Evolutionary conservation across 2,113 vertebrate genomes (phyloP).

Genomic region (Sturnus vulgaris): DNA sequence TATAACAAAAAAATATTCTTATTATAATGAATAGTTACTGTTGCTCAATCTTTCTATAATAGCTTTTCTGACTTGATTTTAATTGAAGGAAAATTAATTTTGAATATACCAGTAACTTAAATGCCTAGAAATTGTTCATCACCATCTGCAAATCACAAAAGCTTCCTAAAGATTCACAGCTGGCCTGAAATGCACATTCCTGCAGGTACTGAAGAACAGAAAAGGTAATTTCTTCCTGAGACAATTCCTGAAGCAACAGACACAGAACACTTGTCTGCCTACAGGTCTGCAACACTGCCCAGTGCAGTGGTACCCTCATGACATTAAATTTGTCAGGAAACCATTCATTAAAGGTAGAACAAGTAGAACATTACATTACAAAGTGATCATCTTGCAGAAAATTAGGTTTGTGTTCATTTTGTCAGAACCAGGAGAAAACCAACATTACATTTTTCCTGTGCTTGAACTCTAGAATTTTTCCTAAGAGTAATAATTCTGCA

Average conservation of each 20-base stretch:
- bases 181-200: background rate
- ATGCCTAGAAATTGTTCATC: background rate
- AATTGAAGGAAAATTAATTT: background rate
- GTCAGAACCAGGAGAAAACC: background rate
- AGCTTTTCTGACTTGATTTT: background rate
- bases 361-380: background rate
- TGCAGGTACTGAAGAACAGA: background rate
- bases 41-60: background rate
- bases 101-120: background rate
- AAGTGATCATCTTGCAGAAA: background rate
- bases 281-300: background rate
- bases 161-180: background rate
- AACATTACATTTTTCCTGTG: background rate
- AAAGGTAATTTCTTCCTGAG: background rate
- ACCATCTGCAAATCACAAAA: background rate
- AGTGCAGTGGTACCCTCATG: background rate
- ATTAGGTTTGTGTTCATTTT: background rate
- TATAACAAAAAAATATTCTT: background rate
- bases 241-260: background rate
- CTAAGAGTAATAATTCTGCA: background rate
- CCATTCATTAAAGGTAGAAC: background rate
- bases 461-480: background rate
- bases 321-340: background rate
- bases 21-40: background rate
- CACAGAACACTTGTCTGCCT: background rate